Evolutionary conservation across 1,140 invertebrate genomes (phyloP), one percentile per base, ranked within the genome.

Genomic region (Papilio machaon): DNA sequence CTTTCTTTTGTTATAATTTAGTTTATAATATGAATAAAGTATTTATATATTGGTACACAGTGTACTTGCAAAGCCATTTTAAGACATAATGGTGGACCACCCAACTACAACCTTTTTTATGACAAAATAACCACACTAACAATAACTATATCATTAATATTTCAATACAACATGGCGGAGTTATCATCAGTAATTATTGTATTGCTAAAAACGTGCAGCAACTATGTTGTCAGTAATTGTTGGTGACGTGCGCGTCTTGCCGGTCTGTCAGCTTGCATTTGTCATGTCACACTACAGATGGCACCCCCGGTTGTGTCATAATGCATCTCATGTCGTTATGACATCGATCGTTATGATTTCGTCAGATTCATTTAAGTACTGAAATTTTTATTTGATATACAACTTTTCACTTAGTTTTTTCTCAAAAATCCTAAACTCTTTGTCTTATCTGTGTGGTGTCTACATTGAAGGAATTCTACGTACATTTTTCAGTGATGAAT

Each of bases 211-310:
- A 87, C 84, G 85, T 87, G 85, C 85, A 87, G 73, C 85, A 80
- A 80, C 80, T 79, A 83, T 67, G 52, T 54, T 78, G 43, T 80
- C 47, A 49, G 70, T 91, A 89, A 91, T 91, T 87, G 84, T 82
- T 85, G 73, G 80, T 85, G 89, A 90, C 90, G 85, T 82, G 85
- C 87, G 88, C 90, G 89, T 89, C 86, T 80, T 85, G 84, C 85
- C 75, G 82, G 86, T 85, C 82, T 85, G 87, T 90, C 84, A 80
- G 87, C 87, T 82, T 81, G 80, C 80, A 86, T 88, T 84, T 83
- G 82, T 86, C 84, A 74, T 75, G 54, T 19, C 64, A 30, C 30
- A 19, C 17, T 77, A 73, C 76, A 7, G 46, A 74, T 46, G 81
- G 64, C 23, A 79, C 46, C 60, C n/a, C 49, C 23, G n/a, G 79